Evolutionary conservation across 2,113 vertebrate species (phyloP).

Genomic region (Hemichromis elongatus): DNA sequence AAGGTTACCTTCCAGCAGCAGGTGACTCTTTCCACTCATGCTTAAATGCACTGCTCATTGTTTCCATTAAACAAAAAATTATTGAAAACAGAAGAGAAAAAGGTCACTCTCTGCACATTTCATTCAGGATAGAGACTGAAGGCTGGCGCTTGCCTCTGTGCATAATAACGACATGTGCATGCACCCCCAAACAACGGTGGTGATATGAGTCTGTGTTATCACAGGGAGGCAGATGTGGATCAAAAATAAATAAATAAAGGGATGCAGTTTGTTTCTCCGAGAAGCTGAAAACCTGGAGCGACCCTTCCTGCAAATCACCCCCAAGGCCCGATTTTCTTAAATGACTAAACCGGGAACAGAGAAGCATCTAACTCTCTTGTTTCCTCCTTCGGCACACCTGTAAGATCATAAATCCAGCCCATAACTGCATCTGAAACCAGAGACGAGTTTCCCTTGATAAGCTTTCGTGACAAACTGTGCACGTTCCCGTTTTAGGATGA

Average conservation of each 20-base stretch:
- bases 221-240: background rate
- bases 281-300: background rate
- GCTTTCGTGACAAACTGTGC: background rate
- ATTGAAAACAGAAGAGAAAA: constrained; percentile 37
- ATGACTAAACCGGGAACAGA: background rate
- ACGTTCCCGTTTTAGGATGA: background rate
- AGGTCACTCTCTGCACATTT: constrained; percentile 20
- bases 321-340: background rate
- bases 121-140: background rate
- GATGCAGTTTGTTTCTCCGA: background rate
- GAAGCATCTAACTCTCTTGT: background rate
- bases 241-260: background rate
- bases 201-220: constrained; percentile 41
- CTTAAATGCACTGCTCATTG: background rate
- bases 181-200: background rate
- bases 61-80: constrained; percentile 13
- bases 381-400: background rate
- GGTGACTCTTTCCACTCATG: background rate
- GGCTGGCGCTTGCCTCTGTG: background rate
- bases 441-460: background rate
- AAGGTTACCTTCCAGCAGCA: constrained; percentile 28
- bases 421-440: background rate
- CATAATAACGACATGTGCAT: constrained; percentile 3
- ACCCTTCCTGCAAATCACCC: background rate
- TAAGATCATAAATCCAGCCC: background rate